phyloP scores from a whole-genome alignment of 2,113 vertebrate species.

The Myanophis thanlyinensis region DNA sequence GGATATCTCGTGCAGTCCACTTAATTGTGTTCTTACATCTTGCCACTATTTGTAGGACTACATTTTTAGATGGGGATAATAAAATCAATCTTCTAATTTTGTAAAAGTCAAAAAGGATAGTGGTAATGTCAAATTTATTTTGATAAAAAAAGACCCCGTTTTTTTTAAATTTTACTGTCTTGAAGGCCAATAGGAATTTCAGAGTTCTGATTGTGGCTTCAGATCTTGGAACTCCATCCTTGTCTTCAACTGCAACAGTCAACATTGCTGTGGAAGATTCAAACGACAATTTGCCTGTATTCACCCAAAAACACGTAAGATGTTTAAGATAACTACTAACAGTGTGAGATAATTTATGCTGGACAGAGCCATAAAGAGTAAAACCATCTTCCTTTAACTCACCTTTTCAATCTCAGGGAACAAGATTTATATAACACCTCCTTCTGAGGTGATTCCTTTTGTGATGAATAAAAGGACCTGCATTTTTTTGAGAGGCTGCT shows the following conservation, averaged over 20 bases:
- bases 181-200: slow-evolving; percentile 66
- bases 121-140: background rate
- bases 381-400: background rate
- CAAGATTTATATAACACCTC: background rate
- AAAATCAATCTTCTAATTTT: background rate
- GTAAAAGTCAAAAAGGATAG: background rate
- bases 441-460: background rate
- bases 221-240: slow-evolving; percentile 60
- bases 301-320: slow-evolving; percentile 48
- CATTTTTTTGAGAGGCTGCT: background rate
- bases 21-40: background rate
- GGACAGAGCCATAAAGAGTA: background rate
- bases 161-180: background rate
- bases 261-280: slow-evolving; percentile 63
- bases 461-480: background rate
- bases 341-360: background rate
- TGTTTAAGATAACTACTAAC: background rate
- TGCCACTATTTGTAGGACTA: background rate
- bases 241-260: slow-evolving; percentile 65
- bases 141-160: background rate
- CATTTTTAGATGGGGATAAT: background rate
- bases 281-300: slow-evolving; percentile 72
- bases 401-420: background rate
- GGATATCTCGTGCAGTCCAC: background rate
- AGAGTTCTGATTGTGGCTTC: slow-evolving; percentile 58